Conservation (phyloP, 2,113 vertebrate species). For the Malurus alboscapulatus region DNA sequence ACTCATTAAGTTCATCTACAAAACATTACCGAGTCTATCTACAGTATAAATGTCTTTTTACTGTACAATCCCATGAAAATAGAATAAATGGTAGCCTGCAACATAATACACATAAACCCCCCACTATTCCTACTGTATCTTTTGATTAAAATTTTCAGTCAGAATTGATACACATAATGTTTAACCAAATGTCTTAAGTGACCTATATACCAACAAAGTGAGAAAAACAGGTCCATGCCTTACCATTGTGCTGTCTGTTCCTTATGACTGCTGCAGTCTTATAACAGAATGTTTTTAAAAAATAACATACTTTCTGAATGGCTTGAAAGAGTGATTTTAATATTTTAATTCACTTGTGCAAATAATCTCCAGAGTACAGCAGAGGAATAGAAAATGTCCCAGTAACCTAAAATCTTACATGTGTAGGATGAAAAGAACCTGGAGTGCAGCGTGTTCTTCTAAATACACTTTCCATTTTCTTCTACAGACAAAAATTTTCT, state of each 20-base stretch:
- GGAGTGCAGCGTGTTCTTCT: neutral
- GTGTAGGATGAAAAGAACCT: neutral
- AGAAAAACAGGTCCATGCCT: neutral
- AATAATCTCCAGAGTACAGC: neutral
- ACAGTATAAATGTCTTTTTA: neutral
- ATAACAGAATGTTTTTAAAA: neutral
- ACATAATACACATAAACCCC: neutral
- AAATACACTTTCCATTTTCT: neutral
- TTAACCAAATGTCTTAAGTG: neutral
- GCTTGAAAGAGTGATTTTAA: neutral
- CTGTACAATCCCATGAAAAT: neutral
- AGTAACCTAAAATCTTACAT: neutral
- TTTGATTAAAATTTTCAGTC: neutral
- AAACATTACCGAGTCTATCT: neutral
- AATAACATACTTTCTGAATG: neutral
- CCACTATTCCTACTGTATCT: neutral
- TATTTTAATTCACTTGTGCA: neutral
- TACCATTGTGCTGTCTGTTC: neutral
- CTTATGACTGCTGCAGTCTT: neutral
- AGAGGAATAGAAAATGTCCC: neutral
- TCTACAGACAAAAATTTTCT: neutral
- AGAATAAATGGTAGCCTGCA: neutral
- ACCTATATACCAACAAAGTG: neutral
- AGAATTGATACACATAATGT: neutral
- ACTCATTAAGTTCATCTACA: slow-evolving; percentile 10